Evolutionary conservation across 2,888 invertebrate species (phyloP), one percentile per base, ranked within the genome.

Genomic region (Leptopterna dolabrata): DNA sequence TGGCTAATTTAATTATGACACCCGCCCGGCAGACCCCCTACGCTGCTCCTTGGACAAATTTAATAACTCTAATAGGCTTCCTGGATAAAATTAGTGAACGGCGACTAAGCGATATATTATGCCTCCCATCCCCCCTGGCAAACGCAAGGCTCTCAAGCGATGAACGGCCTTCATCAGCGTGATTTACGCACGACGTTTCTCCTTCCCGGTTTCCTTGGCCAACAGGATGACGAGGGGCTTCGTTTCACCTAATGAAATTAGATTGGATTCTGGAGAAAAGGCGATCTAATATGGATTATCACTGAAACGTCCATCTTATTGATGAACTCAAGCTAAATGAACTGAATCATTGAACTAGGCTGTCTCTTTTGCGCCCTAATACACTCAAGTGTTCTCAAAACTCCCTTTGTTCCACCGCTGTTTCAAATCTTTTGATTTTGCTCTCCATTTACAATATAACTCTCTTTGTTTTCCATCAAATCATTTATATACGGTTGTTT

Each of bases 1-100:
- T 45, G 78, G 45, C 78, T 78, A 78, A 78, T 78, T 30, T 73
- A 73, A 73, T 73, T 73, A 73, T 73, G n/a, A 11, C n/a, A 73
- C 41, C 73, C n/a, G 36, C 73, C 36, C 73, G 1, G 7, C n/a
- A 36, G 36, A 36, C 73, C 30, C 36, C 71, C 55, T 30, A 7
- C 71, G 24, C 27, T 24, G 63, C 24, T 24, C 63, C 63, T 63
- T 63, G 63, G 63, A 63, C 63, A 63, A 63, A 63, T 63, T 63
- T 63, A 63, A 63, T 63, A 63, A 63, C 63, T 19, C 24, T 63
- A 63, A 63, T 63, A 63, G 63, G 63, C 27, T 63, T 63, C 63
- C 63, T 27, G 63, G 63, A 63, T 63, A 24, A 63, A 63, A 63
- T 63, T 63, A 63, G 63, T 63, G 63, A 63, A 63, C 63, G 63